Conservation (phyloP, 2,888 invertebrate genomes). For the Acrobasis repandana region DNA sequence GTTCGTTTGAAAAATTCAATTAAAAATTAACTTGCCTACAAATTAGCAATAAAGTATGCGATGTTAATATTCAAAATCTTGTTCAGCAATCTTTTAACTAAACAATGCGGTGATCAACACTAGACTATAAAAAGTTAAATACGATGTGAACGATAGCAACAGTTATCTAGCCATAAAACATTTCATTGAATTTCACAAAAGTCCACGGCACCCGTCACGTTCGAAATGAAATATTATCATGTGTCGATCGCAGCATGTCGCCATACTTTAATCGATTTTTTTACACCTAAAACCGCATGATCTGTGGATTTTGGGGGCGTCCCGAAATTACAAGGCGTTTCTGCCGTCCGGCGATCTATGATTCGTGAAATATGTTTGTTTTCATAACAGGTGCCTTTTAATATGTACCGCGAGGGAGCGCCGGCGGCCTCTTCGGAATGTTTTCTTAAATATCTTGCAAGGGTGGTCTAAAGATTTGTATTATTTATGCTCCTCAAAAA, state of each 20-base stretch:
- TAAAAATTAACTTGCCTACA: slow-evolving; percentile 27
- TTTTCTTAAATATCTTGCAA: slow-evolving; percentile 67
- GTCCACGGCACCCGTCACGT: slow-evolving; percentile 68
- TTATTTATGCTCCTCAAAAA: slow-evolving; percentile 43
- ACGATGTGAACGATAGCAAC: slow-evolving; percentile 69
- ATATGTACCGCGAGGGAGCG: slow-evolving; percentile 56
- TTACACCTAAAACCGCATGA: slow-evolving; percentile 81
- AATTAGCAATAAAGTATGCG: slow-evolving; percentile 38
- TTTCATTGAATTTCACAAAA: slow-evolving; percentile 79
- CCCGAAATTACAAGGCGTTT: slow-evolving; percentile 74
- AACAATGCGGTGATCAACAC: slow-evolving; percentile 28
- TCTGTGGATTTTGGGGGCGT: slow-evolving; percentile 77
- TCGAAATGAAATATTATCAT: slow-evolving; percentile 78
- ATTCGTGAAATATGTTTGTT: slow-evolving; percentile 78
- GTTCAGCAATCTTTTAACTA: neutral
- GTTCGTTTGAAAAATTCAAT: slow-evolving; percentile 29
- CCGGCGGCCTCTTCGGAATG: slow-evolving; percentile 58
- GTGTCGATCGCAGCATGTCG: slow-evolving; percentile 81
- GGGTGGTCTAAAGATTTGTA: slow-evolving; percentile 62
- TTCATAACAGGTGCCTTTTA: slow-evolving; percentile 68
- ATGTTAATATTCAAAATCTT: slow-evolving; percentile 45
- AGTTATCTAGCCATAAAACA: slow-evolving; percentile 68
- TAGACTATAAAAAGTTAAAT: slow-evolving; percentile 54
- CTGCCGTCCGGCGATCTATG: slow-evolving; percentile 63
- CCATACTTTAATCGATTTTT: slow-evolving; percentile 80